These are phyloP conservation scores for Globodera rostochiensis DNA, from an alignment of 1,140 invertebrate species.

Conservation along the genomic window DNA sequence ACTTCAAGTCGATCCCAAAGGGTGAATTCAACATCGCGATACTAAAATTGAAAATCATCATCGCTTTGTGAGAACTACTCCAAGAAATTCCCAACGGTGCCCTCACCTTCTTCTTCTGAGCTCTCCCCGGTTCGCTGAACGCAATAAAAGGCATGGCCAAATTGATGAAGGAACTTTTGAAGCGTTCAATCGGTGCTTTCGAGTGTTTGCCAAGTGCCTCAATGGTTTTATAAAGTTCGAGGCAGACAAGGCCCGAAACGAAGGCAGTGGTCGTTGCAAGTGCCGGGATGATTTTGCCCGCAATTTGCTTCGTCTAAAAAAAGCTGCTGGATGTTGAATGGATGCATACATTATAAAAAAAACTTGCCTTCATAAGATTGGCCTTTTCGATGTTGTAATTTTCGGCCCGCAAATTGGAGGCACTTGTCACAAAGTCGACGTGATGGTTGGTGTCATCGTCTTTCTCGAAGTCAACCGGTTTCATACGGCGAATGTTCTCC, in stretches of 20 bases:
- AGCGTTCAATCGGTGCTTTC: constrained; percentile 73
- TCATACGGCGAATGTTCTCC: constrained; percentile 73
- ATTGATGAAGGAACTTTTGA: constrained; percentile 96
- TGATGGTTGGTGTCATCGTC: constrained; percentile 97
- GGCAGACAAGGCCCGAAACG: constrained; percentile 86
- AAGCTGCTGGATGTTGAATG: neutral
- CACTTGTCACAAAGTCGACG: constrained; percentile 97
- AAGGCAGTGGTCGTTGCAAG: constrained; percentile 97
- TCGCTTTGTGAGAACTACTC: too few relatives aligned
- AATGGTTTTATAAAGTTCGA: constrained; percentile 90
- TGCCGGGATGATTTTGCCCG: constrained; percentile 97
- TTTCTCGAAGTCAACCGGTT: constrained; percentile 88
- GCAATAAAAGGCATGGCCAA: constrained; percentile 93
- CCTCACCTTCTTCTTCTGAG: constrained; percentile 78
- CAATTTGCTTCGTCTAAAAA: constrained; percentile 86
- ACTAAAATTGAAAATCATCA: constrained; percentile 67
- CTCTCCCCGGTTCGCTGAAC: constrained; percentile 90
- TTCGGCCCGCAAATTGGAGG: constrained; percentile 90
- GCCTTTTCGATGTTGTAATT: constrained; percentile 93
- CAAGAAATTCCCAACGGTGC: constrained; percentile 37
- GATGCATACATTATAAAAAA: constrained; percentile 36
- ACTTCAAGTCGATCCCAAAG: constrained; percentile 98
- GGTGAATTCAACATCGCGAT: constrained; percentile 92
- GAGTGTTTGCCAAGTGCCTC: constrained; percentile 64
- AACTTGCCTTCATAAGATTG: constrained; percentile 79